Conservation (phyloP, 92 coral and sea anemone species). For the Paramuricea clavata region DNA sequence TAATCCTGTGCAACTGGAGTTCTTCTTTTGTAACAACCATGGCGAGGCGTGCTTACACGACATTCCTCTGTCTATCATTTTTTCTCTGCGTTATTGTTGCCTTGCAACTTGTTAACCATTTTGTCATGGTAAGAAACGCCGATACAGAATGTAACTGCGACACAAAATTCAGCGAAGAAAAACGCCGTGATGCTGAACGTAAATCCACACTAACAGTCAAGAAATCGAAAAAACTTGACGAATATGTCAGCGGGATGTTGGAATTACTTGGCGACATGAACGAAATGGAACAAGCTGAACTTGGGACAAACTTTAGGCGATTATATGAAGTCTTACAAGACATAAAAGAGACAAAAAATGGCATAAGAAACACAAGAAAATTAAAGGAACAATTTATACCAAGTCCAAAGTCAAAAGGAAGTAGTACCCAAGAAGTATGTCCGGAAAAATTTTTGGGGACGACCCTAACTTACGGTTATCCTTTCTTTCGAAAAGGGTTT, state of each 20-base stretch:
- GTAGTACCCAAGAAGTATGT: constrained; percentile 75
- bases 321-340: background rate
- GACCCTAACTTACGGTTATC: constrained; percentile 85
- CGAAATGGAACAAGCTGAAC: constrained; percentile 11
- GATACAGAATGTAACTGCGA: constrained; percentile 36
- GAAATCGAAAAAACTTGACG: background rate
- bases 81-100: constrained; percentile 57
- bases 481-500: constrained; percentile 92
- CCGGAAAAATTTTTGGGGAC: constrained; percentile 90
- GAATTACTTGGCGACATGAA: background rate
- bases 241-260: background rate
- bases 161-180: background rate
- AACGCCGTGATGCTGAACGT: background rate
- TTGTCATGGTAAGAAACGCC: constrained; percentile 66
- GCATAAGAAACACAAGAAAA: background rate
- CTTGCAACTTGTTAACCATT: constrained; percentile 77
- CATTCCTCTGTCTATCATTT: constrained; percentile 65
- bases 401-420: background rate
- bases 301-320: constrained; percentile 8
- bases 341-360: background rate
- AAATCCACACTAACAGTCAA: background rate
- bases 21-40: background rate
- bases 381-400: background rate
- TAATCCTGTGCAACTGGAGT: background rate
- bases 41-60: background rate